Evolutionary conservation across 2,888 invertebrate genomes (phyloP).

Genomic region (Ethmia dodecea): DNA sequence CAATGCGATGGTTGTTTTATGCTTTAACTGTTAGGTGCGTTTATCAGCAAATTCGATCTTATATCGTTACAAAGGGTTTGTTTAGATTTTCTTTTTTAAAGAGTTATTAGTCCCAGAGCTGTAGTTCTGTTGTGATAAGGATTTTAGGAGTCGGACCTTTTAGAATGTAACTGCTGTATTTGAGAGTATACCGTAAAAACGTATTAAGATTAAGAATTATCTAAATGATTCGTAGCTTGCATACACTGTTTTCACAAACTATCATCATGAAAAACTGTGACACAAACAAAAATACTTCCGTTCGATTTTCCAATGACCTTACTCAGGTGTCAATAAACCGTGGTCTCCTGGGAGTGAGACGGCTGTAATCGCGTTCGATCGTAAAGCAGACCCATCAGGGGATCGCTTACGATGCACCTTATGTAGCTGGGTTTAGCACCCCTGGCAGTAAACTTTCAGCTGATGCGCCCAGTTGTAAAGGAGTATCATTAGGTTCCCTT

Average conservation of each 20-base stretch:
- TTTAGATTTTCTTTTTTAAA: constrained; percentile 56
- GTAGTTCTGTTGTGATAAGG: constrained; percentile 47
- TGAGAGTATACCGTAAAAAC: no score
- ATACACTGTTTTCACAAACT: no score
- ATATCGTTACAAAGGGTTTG: constrained; percentile 43
- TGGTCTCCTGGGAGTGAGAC: constrained; percentile 36
- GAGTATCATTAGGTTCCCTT: constrained; percentile 16
- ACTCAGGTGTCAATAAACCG: constrained; percentile 69
- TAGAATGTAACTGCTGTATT: neutral
- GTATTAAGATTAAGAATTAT: no score
- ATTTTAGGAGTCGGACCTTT: neutral
- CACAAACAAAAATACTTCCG: constrained; percentile 25
- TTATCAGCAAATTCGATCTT: constrained; percentile 58
- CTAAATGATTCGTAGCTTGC: no score
- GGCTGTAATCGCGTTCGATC: constrained; percentile 45
- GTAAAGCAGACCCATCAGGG: constrained; percentile 53
- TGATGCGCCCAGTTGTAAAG: constrained; percentile 14
- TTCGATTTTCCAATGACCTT: constrained; percentile 53
- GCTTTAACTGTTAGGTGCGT: constrained; percentile 42
- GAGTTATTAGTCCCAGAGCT: constrained; percentile 63
- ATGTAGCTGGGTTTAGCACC: constrained; percentile 32
- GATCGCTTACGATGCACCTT: constrained; percentile 48
- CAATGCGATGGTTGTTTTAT: constrained; percentile 35
- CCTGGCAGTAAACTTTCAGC: constrained; percentile 34
- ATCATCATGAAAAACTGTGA: no score